Conservation (phyloP, 2,797 vertebrate species). For the Astyanax mexicanus region DNA sequence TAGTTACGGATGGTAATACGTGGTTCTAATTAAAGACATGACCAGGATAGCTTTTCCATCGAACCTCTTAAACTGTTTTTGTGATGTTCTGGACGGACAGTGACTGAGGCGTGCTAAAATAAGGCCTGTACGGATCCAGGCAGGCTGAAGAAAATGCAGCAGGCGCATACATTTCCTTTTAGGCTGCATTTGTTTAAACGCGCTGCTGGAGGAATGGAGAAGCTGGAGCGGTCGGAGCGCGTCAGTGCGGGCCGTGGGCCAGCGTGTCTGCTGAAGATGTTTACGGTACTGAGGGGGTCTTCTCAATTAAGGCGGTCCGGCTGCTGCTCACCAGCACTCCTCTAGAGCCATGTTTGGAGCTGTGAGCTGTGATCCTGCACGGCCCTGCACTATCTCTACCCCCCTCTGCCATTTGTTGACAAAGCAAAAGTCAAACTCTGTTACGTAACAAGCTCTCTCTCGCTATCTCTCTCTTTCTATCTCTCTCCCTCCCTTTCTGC, state of each 20-base stretch:
- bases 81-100: constrained; percentile 8
- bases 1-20: not conserved
- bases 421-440: constrained; percentile 78
- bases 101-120: constrained; percentile 27
- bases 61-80: constrained; percentile 9
- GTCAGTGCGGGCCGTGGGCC: constrained; percentile 69
- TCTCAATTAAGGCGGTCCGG: constrained; percentile 72
- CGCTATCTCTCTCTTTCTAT: not conserved
- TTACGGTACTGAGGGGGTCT: constrained; percentile 75
- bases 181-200: constrained; percentile 78
- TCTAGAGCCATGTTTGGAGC: constrained; percentile 82
- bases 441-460: constrained; percentile 66
- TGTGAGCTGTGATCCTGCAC: constrained; percentile 70
- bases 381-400: constrained; percentile 64
- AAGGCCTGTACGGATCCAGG: constrained; percentile 33
- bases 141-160: constrained; percentile 41
- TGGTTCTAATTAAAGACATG: not conserved
- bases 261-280: constrained; percentile 70
- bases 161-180: constrained; percentile 83
- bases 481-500: constrained; percentile 56
- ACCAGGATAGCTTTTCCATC: not conserved
- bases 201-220: constrained; percentile 67
- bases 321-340: constrained; percentile 65
- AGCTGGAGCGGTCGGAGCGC: constrained; percentile 68
- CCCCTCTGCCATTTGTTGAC: constrained; percentile 75